Evolutionary conservation across 92 coral and sea anemone genomes (phyloP).

Genomic region (Phymanthus crucifer): DNA sequence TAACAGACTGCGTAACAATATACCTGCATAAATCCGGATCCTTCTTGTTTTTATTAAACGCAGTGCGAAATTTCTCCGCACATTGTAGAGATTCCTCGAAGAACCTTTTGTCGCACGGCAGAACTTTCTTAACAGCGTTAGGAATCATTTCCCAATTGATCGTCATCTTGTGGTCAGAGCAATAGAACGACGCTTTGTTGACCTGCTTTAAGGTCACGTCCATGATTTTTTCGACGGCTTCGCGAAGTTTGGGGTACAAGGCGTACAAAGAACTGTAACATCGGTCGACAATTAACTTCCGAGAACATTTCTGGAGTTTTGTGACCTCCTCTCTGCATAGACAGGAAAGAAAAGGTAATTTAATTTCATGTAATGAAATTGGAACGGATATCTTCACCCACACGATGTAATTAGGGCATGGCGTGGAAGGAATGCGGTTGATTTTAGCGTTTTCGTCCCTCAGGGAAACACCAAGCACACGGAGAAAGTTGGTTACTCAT

Average conservation of each 20-base stretch:
- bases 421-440: neutral
- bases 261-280: conserved; percentile 34
- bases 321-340: conserved; percentile 14
- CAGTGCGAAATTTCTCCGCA: conserved; percentile 31
- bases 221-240: conserved; percentile 23
- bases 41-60: conserved; percentile 9
- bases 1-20: neutral
- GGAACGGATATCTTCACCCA: neutral
- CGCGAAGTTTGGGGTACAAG: conserved; percentile 28
- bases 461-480: too few relatives aligned
- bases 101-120: conserved; percentile 34
- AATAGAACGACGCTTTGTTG: conserved; percentile 36
- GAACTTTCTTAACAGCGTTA: conserved; percentile 7
- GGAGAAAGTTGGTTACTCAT: too few relatives aligned
- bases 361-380: neutral
- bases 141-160: conserved; percentile 33
- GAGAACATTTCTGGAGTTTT: conserved; percentile 31
- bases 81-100: conserved; percentile 27
- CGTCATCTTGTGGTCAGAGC: conserved; percentile 28
- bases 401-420: too few relatives aligned
- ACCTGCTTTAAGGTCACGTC: conserved; percentile 30
- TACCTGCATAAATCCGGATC: conserved; percentile 41
- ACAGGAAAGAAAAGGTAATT: neutral
- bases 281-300: conserved; percentile 24
- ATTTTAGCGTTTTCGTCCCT: neutral